A percentile compares a stretch with the other conserved stretches of the same genome.
phyloP scores from a whole-genome alignment of 2,888 invertebrate genomes.

The Drosophila fulvimacula region DNA sequence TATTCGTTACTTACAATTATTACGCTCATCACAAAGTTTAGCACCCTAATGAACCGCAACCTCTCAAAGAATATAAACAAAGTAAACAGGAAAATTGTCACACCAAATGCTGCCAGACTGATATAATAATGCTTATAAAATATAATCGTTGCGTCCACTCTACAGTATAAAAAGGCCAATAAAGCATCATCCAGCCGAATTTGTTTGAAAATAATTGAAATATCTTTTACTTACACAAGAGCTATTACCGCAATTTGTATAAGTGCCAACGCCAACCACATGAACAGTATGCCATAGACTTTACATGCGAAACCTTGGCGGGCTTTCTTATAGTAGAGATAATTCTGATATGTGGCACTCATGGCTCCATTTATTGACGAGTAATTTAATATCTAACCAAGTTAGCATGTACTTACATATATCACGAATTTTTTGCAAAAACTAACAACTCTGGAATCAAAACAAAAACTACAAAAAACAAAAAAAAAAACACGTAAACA shows the following conservation, averaged over 20 bases:
- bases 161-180: background rate
- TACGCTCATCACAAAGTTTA: slow-evolving; percentile 31
- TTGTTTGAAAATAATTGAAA: too few relatives aligned
- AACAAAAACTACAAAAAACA: background rate
- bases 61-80: slow-evolving; percentile 53
- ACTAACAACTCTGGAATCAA: background rate
- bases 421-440: slow-evolving; percentile 9
- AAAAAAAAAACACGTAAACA: background rate
- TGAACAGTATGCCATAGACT: slow-evolving; percentile 28
- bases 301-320: slow-evolving; percentile 42
- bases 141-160: background rate
- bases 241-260: slow-evolving; percentile 43
- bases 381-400: background rate
- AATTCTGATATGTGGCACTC: slow-evolving; percentile 25
- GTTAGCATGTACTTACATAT: background rate
- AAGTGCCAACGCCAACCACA: slow-evolving; percentile 50
- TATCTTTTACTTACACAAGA: slow-evolving; percentile 36
- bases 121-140: slow-evolving; percentile 27
- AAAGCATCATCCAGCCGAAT: too few relatives aligned
- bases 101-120: slow-evolving; percentile 33
- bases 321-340: slow-evolving; percentile 17
- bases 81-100: slow-evolving; percentile 26
- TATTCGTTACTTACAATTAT: slow-evolving; percentile 49
- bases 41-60: slow-evolving; percentile 25
- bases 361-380: slow-evolving; percentile 32